These are phyloP conservation scores for Pyrrhia umbra DNA, from an alignment of 2,888 invertebrate genomes.

Conservation along the genomic window DNA sequence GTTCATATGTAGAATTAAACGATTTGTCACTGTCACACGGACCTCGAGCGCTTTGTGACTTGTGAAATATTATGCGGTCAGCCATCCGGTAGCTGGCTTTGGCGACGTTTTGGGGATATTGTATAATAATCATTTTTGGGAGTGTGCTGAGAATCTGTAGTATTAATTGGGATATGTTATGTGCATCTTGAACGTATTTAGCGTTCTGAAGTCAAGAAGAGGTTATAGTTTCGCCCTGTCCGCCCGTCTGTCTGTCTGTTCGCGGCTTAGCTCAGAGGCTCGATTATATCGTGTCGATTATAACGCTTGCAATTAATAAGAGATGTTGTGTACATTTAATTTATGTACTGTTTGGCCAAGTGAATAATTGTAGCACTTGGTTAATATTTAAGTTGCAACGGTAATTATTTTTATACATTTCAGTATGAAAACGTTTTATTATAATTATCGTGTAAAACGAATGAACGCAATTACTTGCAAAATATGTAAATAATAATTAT, in stretches of 20 bases:
- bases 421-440: background rate
- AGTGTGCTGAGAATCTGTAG: constrained; percentile 3
- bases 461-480: background rate
- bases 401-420: constrained; percentile 18
- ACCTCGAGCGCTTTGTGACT: constrained; percentile 67
- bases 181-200: background rate
- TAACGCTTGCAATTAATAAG: no score
- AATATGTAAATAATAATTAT: background rate
- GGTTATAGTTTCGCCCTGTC: no score
- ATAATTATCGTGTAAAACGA: constrained; percentile 14
- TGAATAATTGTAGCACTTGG: constrained; percentile 4
- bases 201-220: no score
- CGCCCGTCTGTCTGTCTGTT: no score
- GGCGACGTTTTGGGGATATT: constrained; percentile 56
- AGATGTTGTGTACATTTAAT: no score
- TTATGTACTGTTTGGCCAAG: background rate
- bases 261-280: no score
- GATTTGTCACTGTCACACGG: constrained; percentile 68
- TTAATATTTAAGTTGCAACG: constrained; percentile 4
- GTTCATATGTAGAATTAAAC: constrained; percentile 65
- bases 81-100: constrained; percentile 53
- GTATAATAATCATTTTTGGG: constrained; percentile 57
- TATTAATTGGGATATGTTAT: background rate
- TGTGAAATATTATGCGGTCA: constrained; percentile 70
- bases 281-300: no score